Evolutionary conservation across 2,113 vertebrate species (phyloP).

Genomic region (Corythornis madagascariensis): DNA sequence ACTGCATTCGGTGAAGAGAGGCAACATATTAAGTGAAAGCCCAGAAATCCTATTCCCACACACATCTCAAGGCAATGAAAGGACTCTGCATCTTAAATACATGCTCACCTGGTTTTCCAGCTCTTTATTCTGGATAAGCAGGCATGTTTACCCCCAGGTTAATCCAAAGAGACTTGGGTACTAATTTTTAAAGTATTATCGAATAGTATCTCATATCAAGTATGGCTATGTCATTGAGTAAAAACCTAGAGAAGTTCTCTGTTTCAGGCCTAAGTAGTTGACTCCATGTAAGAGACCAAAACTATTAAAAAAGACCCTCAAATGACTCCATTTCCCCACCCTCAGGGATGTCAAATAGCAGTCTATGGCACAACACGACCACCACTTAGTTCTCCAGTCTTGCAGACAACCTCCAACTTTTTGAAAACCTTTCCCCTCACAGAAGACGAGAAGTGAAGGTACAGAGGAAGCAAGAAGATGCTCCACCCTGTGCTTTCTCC

Average conservation of each 20-base stretch:
- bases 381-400: not conserved
- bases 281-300: not conserved
- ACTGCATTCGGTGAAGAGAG: not conserved
- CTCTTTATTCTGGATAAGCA: not conserved
- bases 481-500: not conserved
- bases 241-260: not conserved
- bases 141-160: not conserved
- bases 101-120: not conserved
- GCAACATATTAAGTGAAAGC: not conserved
- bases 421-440: not conserved
- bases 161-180: not conserved
- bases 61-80: not conserved
- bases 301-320: not conserved
- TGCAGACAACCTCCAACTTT: not conserved
- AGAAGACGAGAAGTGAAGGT: not conserved
- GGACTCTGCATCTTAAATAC: not conserved
- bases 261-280: not conserved
- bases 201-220: not conserved
- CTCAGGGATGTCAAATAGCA: not conserved
- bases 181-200: not conserved
- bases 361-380: accelerated
- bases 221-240: not conserved
- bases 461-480: not conserved
- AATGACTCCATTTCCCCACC: not conserved
- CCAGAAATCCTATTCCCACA: not conserved